A percentile compares a stretch with the other conserved stretches of the same genome.
Conservation (phyloP, 2,888 invertebrate species). For the Alviniconcha strummeri region DNA sequence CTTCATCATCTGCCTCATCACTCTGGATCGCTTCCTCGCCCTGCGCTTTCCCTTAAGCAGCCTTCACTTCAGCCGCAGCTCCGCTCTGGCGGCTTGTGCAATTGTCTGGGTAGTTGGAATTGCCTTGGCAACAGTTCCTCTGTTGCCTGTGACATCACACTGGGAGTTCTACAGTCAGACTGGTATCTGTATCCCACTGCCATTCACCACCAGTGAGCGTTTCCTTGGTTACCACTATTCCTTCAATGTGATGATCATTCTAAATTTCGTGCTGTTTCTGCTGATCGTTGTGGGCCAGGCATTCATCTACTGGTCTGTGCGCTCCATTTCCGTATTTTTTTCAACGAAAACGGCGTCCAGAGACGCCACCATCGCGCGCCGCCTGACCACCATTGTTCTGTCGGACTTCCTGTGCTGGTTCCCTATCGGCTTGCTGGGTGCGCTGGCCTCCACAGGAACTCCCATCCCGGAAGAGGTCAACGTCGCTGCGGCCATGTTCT, state of each 20-base stretch:
- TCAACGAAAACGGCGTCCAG: not conserved
- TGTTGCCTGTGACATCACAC: conserved; percentile 35
- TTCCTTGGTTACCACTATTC: conserved; percentile 61
- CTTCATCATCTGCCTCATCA: conserved; percentile 77
- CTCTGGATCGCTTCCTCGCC: conserved; percentile 3
- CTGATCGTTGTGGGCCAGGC: conserved; percentile 4
- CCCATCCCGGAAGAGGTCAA: not conserved
- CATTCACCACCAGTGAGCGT: conserved; percentile 47
- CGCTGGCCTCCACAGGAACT: not conserved
- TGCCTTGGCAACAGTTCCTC: not conserved
- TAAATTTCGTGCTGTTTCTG: conserved; percentile 6
- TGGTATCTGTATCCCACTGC: conserved; percentile 35
- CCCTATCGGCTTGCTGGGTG: conserved; percentile 34
- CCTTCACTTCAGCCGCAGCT: not conserved
- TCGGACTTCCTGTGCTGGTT: conserved; percentile 40
- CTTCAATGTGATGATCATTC: conserved; percentile 13
- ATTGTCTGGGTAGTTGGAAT: not conserved
- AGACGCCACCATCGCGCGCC: conserved; percentile 32
- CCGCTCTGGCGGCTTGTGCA: not conserved
- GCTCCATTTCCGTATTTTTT: not conserved
- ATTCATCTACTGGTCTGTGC: conserved; percentile 5
- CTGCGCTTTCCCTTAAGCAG: not conserved
- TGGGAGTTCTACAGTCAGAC: conserved; percentile 31
- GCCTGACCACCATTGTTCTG: conserved; percentile 28
- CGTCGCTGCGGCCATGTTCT: not conserved